A percentile compares a stretch with the other conserved stretches of the same genome.
Conservation (phyloP, 2,888 invertebrate species). For the Eilema depressum region DNA sequence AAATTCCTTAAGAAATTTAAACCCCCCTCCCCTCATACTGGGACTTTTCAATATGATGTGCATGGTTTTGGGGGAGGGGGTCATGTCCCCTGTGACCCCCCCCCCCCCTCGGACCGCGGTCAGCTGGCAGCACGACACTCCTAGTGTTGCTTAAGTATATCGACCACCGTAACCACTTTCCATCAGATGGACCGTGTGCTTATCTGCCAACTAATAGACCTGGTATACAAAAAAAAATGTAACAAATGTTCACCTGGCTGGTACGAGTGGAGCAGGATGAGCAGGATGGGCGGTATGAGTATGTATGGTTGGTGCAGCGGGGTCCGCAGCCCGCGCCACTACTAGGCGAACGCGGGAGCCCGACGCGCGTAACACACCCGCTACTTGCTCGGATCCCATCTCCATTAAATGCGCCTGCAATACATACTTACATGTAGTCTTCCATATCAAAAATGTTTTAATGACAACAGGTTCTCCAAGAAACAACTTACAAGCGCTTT, state of each 20-base stretch:
- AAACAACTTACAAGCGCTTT: background rate
- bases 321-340: slow-evolving; percentile 96
- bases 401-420: slow-evolving; percentile 91
- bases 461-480: background rate
- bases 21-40: too few species aligned
- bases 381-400: slow-evolving; percentile 99
- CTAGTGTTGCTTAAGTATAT: too few species aligned
- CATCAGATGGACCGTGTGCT: too few species aligned
- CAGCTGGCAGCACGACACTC: too few species aligned
- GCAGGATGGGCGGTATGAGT: slow-evolving; percentile 79
- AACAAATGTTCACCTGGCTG: slow-evolving; percentile 78
- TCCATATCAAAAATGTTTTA: background rate
- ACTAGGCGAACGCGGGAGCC: slow-evolving; percentile 98
- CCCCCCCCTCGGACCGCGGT: too few species aligned
- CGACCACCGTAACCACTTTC: too few species aligned
- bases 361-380: slow-evolving; percentile 97
- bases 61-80: too few species aligned
- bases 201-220: too few species aligned
- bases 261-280: slow-evolving; percentile 89
- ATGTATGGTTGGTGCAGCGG: slow-evolving; percentile 86
- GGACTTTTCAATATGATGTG: too few species aligned
- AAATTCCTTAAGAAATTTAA: too few species aligned
- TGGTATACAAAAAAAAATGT: too few species aligned
- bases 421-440: background rate
- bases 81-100: too few species aligned